Evolutionary conservation across 1,140 invertebrate species (phyloP).

Genomic region (Drosophila tsacasi): DNA sequence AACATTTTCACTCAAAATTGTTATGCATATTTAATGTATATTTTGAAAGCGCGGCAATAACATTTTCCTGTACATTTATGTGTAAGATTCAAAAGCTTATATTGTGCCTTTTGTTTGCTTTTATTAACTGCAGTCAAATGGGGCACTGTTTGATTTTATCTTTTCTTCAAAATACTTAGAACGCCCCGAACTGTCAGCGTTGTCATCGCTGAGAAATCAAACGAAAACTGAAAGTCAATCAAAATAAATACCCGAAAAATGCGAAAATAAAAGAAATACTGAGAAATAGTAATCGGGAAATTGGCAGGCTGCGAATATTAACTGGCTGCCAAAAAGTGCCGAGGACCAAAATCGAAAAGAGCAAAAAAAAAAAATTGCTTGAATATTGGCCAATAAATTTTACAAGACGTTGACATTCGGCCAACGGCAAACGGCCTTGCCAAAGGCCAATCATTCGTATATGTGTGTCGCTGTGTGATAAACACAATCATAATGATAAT

Average conservation of each 20-base stretch:
- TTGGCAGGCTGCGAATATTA: constrained; percentile 79
- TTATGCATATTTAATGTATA: constrained; percentile 12
- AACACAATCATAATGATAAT: constrained; percentile 73
- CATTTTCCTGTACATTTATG: constrained; percentile 5
- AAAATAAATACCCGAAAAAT: constrained; percentile 52
- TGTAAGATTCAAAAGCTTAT: not conserved
- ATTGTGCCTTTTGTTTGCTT: constrained; percentile 18
- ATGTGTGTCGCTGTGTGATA: constrained; percentile 34
- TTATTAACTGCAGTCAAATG: constrained; percentile 12
- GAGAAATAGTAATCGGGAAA: constrained; percentile 56
- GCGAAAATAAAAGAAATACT: constrained; percentile 28
- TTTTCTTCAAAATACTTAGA: not conserved
- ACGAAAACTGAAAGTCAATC: constrained; percentile 51
- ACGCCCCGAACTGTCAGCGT: constrained; percentile 16
- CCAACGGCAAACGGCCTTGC: constrained; percentile 67
- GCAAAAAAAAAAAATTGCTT: constrained; percentile 51
- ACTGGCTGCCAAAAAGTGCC: constrained; percentile 71
- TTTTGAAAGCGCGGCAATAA: constrained; percentile 8
- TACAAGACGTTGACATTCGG: constrained; percentile 75
- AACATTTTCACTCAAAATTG: not conserved
- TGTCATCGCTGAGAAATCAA: constrained; percentile 26
- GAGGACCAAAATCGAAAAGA: constrained; percentile 18
- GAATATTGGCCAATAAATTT: constrained; percentile 84
- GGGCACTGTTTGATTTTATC: not conserved
- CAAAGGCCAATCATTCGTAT: constrained; percentile 75